phyloP scores from a whole-genome alignment of 2,113 vertebrate species.

The Vanacampus margaritifer region DNA sequence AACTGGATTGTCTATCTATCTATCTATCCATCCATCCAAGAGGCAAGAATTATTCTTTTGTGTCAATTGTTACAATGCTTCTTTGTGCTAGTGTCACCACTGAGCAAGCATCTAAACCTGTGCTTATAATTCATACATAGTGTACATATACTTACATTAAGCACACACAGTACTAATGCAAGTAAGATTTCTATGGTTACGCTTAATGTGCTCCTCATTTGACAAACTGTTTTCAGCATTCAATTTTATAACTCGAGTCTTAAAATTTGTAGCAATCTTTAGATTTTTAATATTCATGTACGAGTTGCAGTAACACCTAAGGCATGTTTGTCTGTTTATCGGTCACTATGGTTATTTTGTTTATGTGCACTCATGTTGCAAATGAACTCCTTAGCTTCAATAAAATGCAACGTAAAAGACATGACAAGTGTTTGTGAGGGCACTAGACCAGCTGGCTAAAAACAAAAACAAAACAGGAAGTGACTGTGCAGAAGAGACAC shows the following conservation, averaged over 20 bases:
- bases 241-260: neutral
- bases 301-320: neutral
- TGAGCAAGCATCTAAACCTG: neutral
- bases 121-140: neutral
- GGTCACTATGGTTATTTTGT: neutral
- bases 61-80: constrained; percentile 22
- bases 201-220: neutral
- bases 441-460: constrained; percentile 56
- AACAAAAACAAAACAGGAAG: constrained; percentile 64
- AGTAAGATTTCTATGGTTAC: too few species aligned
- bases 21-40: too few species aligned
- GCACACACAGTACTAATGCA: too few species aligned
- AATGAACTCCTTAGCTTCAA: neutral
- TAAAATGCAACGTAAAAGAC: constrained; percentile 19
- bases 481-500: constrained; percentile 70
- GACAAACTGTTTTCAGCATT: neutral
- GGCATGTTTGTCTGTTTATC: neutral
- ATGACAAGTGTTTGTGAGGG: constrained; percentile 34
- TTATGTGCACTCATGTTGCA: neutral
- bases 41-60: too few species aligned
- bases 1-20: too few species aligned
- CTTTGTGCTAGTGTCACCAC: neutral
- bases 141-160: neutral
- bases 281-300: neutral
- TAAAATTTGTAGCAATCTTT: neutral